Conservation (phyloP, 1,140 invertebrate species). For the Neuroterus valhalla region DNA sequence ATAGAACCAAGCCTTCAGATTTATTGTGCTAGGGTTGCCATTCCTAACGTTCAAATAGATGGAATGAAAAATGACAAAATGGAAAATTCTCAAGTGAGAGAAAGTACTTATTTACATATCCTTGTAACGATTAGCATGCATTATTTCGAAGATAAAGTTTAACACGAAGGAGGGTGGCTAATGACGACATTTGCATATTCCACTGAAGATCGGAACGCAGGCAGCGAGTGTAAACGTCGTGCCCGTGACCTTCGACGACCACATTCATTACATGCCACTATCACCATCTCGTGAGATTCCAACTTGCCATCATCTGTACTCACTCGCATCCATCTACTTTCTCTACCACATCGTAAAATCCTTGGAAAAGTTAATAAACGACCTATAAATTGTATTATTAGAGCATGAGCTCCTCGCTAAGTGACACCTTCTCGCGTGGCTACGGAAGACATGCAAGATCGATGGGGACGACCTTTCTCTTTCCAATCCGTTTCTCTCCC, state of each 20-base stretch:
- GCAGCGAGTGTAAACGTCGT: constrained; percentile 15
- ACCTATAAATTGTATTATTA: constrained; percentile 6
- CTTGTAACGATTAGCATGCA: constrained; percentile 21
- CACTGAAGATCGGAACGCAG: neutral
- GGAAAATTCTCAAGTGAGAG: no score
- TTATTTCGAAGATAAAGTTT: constrained; percentile 20
- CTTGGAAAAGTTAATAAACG: neutral
- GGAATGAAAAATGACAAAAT: no score
- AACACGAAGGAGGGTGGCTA: constrained; percentile 17
- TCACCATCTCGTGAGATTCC: neutral
- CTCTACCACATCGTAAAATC: neutral
- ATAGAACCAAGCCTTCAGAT: no score
- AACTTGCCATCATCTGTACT: neutral
- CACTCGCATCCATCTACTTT: neutral
- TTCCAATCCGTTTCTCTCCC: constrained; percentile 15
- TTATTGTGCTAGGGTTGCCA: no score
- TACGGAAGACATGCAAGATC: constrained; percentile 8
- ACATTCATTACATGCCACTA: constrained; percentile 21
- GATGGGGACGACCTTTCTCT: constrained; percentile 17
- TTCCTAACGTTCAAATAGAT: no score
- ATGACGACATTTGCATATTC: constrained; percentile 30
- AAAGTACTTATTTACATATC: constrained; percentile 12
- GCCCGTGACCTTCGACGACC: constrained; percentile 13
- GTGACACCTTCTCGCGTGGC: constrained; percentile 1
- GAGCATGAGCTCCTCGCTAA: neutral